Evolutionary conservation across 1,140 invertebrate genomes (phyloP).

Genomic region (Drosophila bocki): DNA sequence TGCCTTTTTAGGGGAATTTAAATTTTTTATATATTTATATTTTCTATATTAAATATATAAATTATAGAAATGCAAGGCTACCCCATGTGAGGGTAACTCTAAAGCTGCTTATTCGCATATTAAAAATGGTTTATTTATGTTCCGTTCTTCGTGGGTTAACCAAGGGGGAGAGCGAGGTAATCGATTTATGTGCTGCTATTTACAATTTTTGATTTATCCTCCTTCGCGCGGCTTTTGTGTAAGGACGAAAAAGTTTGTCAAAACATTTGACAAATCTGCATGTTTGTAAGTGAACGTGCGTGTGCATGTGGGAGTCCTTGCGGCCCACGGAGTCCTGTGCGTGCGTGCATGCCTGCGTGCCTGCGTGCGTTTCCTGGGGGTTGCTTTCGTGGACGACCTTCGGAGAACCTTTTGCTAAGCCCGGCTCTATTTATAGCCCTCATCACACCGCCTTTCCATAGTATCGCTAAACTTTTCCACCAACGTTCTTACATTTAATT

Average conservation of each 20-base stretch:
- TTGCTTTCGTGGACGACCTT: constrained; percentile 14
- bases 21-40: neutral
- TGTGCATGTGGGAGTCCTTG: constrained; percentile 3
- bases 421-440: constrained; percentile 36
- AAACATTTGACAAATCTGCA: constrained; percentile 50
- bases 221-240: constrained; percentile 7
- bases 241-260: constrained; percentile 41
- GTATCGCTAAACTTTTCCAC: constrained; percentile 39
- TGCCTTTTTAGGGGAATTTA: neutral
- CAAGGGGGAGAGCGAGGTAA: constrained; percentile 35
- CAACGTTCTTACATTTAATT: constrained; percentile 66
- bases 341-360: constrained; percentile 4
- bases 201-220: constrained; percentile 68
- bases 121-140: constrained; percentile 80
- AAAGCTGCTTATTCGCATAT: constrained; percentile 77
- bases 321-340: neutral
- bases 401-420: constrained; percentile 2
- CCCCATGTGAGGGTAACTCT: neutral
- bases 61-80: neutral
- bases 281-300: constrained; percentile 4
- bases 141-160: constrained; percentile 15
- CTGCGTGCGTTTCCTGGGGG: neutral
- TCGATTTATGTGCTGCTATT: constrained; percentile 76
- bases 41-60: neutral
- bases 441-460: constrained; percentile 1